Evolutionary conservation across 2,113 vertebrate genomes (phyloP).

Genomic region (Oplegnathus fasciatus): DNA sequence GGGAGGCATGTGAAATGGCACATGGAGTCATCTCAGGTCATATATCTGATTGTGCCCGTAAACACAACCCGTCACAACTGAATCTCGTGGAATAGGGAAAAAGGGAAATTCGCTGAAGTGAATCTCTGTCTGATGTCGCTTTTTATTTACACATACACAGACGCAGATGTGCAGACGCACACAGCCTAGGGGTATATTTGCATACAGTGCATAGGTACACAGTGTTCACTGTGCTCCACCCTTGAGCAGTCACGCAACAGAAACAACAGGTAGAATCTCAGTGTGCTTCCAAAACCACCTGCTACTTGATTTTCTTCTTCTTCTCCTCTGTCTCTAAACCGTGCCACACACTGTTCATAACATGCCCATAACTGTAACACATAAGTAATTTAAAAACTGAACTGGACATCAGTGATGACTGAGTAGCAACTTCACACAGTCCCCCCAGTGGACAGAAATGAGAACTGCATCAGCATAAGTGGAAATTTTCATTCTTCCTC

Average conservation of each 20-base stretch:
- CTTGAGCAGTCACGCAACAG: conserved; percentile 61
- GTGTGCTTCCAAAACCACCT: conserved; percentile 46
- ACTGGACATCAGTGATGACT: conserved; percentile 11
- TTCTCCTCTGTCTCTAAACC: neutral
- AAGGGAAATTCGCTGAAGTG: neutral
- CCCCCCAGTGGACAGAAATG: conserved; percentile 67
- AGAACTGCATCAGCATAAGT: conserved; percentile 35
- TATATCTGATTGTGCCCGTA: neutral
- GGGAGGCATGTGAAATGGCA: neutral
- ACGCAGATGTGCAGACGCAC: neutral
- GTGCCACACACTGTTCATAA: neutral
- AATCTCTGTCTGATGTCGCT: conserved; percentile 9
- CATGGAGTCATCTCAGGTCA: neutral
- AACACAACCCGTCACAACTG: neutral
- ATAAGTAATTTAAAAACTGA: too few relatives aligned
- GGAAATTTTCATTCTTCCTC: neutral
- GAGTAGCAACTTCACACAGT: conserved; percentile 44
- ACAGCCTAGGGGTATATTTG: conserved; percentile 55
- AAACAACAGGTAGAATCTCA: conserved; percentile 19
- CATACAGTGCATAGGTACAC: conserved; percentile 51
- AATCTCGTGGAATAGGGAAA: conserved; percentile 37
- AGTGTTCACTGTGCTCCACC: conserved; percentile 52
- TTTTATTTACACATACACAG: conserved; percentile 50
- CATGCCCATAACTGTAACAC: neutral
- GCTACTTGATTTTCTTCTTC: neutral